Conservation (phyloP, 2,113 vertebrate genomes). For the Pimephales promelas region DNA sequence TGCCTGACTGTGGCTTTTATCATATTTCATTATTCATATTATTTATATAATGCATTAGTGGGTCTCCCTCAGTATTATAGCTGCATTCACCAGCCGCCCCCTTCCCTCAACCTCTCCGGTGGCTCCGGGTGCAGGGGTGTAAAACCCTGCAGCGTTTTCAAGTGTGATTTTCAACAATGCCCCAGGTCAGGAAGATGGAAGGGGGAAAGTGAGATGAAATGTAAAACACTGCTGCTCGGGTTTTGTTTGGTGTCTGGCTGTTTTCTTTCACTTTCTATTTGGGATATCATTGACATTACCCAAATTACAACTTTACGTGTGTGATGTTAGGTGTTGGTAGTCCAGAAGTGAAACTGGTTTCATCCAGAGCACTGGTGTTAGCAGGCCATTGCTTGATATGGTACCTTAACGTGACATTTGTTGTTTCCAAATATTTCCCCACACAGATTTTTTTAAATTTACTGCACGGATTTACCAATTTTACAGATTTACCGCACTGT, state of each 20-base stretch:
- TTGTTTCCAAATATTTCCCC: background rate
- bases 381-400: too few relatives aligned
- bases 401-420: too few relatives aligned
- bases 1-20: slow-evolving; percentile 48
- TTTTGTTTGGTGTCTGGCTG: slow-evolving; percentile 16
- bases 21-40: slow-evolving; percentile 60
- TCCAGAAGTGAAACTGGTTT: too few relatives aligned
- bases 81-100: slow-evolving; percentile 7
- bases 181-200: slow-evolving; percentile 13
- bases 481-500: background rate
- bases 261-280: background rate
- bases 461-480: too few relatives aligned
- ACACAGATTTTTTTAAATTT: background rate
- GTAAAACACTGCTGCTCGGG: background rate
- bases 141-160: slow-evolving; percentile 14
- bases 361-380: too few relatives aligned
- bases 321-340: too few relatives aligned
- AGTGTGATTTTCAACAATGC: slow-evolving; percentile 31
- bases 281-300: too few relatives aligned
- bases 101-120: background rate
- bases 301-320: too few relatives aligned
- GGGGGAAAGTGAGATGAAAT: slow-evolving; percentile 8
- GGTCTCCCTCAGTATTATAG: slow-evolving; percentile 38
- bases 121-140: slow-evolving; percentile 18
- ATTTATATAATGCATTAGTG: slow-evolving; percentile 54